Evolutionary conservation across 2,113 vertebrate species (phyloP), one percentile per base, ranked within the genome.

Genomic region (Typhlomys cinereus): DNA sequence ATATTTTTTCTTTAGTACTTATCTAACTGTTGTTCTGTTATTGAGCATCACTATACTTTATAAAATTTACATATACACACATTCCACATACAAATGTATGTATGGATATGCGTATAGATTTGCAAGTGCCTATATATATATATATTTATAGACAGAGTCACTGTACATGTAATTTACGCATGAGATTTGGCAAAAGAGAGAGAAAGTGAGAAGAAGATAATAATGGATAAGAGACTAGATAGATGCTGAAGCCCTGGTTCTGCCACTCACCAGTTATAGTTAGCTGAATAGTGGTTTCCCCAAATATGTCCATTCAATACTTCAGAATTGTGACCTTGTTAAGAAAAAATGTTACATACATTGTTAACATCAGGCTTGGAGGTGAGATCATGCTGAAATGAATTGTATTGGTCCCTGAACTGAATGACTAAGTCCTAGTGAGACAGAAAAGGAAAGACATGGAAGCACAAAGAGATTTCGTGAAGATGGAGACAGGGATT

Each of bases 1-100:
- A 11, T 31, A 44, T 41, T 87, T 92, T 84, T 76, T 85, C 23
- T 91, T 64, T 81, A 94, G 78, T 91, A 92, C 14, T 52, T 25
- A 62, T 88, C 69, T 21, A 91, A 20, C 44, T 54, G 27, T 50
- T 83, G 85, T 84, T 44, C 14, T 86, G 88, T 95, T 75, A 89
- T 62, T 95, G 61, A 69, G 36, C 44, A 73, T n/a, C 75, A 50
- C 57, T 81, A 69, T 48, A 78, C 2, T 61, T 39, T 50, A 15
- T 39, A 52, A 36, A 41, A 14, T 44, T 75, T 66, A 44, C 18
- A 41, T 84, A 48, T 7, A 14, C 4, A 3, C 10, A 76, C 18
- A n/a, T 75, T 52, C 27, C 4, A 48, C 31, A n/a, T 21, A 41
- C 36, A 27, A 8, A 27, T 57, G 23, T 67, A 12, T 23, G 34